Conservation (phyloP, 1,140 invertebrate genomes). For the Macrosteles quadrilineatus region DNA sequence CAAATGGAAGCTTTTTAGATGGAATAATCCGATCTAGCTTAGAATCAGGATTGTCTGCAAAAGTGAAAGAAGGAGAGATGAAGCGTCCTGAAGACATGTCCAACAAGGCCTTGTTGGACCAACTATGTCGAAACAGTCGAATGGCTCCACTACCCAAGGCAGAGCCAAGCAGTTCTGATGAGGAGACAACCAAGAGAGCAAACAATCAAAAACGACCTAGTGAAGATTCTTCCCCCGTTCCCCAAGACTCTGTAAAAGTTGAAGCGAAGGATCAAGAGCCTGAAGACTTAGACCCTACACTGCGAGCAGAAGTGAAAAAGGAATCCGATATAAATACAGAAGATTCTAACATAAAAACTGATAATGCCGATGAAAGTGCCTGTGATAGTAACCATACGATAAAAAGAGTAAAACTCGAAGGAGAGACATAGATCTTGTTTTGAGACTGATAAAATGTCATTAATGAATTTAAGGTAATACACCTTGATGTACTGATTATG, state of each 20-base stretch:
- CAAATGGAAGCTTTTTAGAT: conserved; percentile 75
- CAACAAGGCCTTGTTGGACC: conserved; percentile 67
- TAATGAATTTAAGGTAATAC: conserved; percentile 18
- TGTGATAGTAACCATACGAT: conserved; percentile 36
- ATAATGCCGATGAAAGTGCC: conserved; percentile 33
- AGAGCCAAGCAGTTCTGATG: conserved; percentile 14
- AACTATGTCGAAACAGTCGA: conserved; percentile 64
- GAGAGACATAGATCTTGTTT: conserved; percentile 20
- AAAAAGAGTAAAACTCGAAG: conserved; percentile 25
- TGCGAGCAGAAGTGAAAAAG: not conserved
- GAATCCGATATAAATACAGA: not conserved
- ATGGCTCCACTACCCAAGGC: conserved; percentile 37
- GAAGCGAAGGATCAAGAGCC: conserved; percentile 1
- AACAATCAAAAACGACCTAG: not conserved
- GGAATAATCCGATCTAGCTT: conserved; percentile 78
- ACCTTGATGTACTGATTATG: conserved; percentile 26
- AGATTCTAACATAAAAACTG: conserved; percentile 18
- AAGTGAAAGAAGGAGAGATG: conserved; percentile 41
- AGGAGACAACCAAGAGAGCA: not conserved
- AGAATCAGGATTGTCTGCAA: conserved; percentile 58
- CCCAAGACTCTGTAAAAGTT: not conserved
- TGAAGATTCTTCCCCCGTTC: conserved; percentile 3
- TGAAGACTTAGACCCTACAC: conserved; percentile 1
- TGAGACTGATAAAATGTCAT: conserved; percentile 29
- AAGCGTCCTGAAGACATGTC: conserved; percentile 54